Evolutionary conservation across 2,888 invertebrate species (phyloP).

Genomic region (Sussaba pulchella): DNA sequence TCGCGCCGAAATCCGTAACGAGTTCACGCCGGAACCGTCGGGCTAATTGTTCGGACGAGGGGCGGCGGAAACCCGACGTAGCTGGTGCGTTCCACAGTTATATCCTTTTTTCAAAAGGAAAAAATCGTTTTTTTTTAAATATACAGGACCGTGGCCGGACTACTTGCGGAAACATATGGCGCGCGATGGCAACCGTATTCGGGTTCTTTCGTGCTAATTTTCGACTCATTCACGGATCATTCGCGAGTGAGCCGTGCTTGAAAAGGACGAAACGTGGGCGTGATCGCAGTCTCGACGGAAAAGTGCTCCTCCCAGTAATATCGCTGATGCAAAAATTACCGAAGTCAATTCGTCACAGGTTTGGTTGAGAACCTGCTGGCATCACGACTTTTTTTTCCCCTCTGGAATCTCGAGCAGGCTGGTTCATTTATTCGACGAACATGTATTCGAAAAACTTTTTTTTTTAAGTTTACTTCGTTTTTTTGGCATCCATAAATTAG

Average conservation of each 20-base stretch:
- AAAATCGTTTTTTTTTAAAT: neutral
- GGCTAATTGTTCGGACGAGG: constrained; percentile 74
- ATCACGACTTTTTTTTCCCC: constrained; percentile 34
- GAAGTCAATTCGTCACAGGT: constrained; percentile 70
- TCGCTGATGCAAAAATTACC: constrained; percentile 31
- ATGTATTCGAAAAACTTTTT: too few species aligned
- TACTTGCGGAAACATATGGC: constrained; percentile 72
- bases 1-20: constrained; percentile 63
- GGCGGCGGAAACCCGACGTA: constrained; percentile 49
- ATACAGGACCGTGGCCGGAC: constrained; percentile 24
- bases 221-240: constrained; percentile 57
- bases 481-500: too few species aligned
- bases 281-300: constrained; percentile 32
- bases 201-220: constrained; percentile 20
- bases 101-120: too few species aligned
- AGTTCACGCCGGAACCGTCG: constrained; percentile 74
- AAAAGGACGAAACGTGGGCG: constrained; percentile 55
- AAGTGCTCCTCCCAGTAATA: constrained; percentile 50
- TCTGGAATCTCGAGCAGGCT: constrained; percentile 23
- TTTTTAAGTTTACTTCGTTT: too few species aligned
- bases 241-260: constrained; percentile 69
- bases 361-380: neutral
- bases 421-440: too few species aligned
- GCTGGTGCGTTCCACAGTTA: too few species aligned
- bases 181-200: constrained; percentile 12